Base-by-base conservation (phyloP, 2,113 vertebrate species). In the Melanerpes aurifrons region DNA sequence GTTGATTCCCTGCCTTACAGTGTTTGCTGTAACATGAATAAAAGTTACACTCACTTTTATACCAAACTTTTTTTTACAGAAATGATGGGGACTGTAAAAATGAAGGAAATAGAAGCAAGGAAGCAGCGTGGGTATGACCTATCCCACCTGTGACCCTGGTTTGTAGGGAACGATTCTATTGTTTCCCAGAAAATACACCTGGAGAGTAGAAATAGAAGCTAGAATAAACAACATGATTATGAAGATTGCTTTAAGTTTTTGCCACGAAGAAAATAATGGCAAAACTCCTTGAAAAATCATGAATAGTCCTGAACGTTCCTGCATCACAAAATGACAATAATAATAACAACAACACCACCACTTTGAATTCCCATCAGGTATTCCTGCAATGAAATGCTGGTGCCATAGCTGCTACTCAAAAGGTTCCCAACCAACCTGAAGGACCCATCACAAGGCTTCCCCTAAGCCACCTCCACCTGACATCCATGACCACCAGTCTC, bases 181-280 rank as follows among this genome's bases (percentile, higher is more conserved):
- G 40, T 68, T 64, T 68, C 10, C 35, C 25, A 37, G 10, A 15
- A 32, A 35, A 37, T 6, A 4, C 5, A 56, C 19, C 19, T 18
- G 15, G 29, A 25, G 43, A 37, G 31, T 7, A 4, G 4, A 66
- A 61, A 45, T 0, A 4, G 24, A 67, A 43, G 13, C 8, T 32
- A 53, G 28, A 78, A n/a, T 9, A 32, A 77, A 32, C 11, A 10
- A 11, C 2, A 1, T 10, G 16, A 2, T 2, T 22, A 1, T 0
- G 22, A 16, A 47, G 22, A 3, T 29, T 2, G 12, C 15, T 28
- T 37, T 31, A 16, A 37, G 28, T 31, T 54, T 31, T 31, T 29
- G 21, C 21, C 35, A 4, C 3, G 3, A 29, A 29, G 19, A 3
- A 20, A 53, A 31, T 15, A 47, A 26, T 3, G 12, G 22, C 13